phyloP scores from a whole-genome alignment of 2,797 vertebrate species.

The Enteromius thamalakanensis region DNA sequence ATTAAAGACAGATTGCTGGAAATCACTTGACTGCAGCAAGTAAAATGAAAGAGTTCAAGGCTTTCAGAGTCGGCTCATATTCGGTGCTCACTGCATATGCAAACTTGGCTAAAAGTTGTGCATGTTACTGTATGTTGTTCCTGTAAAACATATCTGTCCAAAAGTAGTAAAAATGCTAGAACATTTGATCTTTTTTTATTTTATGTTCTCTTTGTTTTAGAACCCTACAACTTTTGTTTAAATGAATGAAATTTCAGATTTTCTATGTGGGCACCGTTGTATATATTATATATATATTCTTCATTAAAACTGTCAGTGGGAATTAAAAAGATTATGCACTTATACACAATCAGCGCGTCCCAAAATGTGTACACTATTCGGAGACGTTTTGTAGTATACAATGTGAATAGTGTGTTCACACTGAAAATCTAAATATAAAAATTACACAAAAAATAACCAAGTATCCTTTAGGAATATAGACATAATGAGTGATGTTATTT shows the following conservation, averaged over 20 bases:
- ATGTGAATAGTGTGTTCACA: too few species aligned
- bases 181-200: neutral
- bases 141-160: neutral
- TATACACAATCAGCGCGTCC: too few species aligned
- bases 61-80: neutral
- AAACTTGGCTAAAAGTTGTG: neutral
- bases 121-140: neutral
- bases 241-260: neutral
- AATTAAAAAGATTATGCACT: neutral
- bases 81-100: neutral
- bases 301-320: neutral
- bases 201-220: neutral
- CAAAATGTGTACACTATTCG: neutral
- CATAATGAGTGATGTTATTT: neutral
- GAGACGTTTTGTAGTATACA: neutral
- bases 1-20: constrained; percentile 45
- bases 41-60: neutral
- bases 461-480: neutral
- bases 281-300: neutral
- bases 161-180: neutral
- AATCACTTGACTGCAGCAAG: neutral
- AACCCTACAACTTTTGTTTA: neutral
- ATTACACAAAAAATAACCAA: too few species aligned
- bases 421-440: too few species aligned
- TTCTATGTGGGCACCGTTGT: neutral